Evolutionary conservation across 2,797 vertebrate species (phyloP).

Genomic region (Sardinella longiceps): DNA sequence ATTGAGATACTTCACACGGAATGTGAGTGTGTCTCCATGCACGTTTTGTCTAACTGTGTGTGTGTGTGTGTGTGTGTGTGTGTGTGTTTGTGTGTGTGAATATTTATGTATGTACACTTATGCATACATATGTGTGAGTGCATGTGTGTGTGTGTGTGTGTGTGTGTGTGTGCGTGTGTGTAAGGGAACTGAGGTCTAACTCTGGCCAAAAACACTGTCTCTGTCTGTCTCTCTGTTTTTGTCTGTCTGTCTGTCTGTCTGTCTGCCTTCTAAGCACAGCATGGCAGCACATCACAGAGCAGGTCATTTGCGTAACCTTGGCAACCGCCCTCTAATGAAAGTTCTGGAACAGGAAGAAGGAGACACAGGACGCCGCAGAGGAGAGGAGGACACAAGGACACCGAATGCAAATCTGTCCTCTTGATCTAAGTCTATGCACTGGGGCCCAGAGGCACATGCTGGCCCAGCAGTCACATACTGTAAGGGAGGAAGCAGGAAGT

Average conservation of each 20-base stretch:
- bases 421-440: not conserved
- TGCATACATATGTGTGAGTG: not conserved
- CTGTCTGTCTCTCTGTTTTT: no score
- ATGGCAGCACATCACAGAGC: not conserved
- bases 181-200: not conserved
- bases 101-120: not conserved
- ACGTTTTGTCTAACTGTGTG: no score
- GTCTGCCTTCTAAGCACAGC: not conserved
- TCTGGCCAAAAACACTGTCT: not conserved
- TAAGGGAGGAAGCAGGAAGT: no score
- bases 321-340: not conserved
- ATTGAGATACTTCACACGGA: no score
- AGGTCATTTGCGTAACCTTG: not conserved
- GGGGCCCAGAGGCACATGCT: not conserved
- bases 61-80: conserved; percentile 4
- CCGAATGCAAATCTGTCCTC: not conserved
- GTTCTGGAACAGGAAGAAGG: not conserved
- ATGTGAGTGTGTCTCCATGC: no score
- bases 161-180: not conserved
- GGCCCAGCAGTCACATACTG: not conserved
- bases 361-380: not conserved
- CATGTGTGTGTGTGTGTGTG: not conserved
- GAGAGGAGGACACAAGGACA: not conserved
- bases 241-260: not conserved
- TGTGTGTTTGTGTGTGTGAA: not conserved